These are phyloP conservation scores for Hyles euphorbiae DNA, from an alignment of 1,140 invertebrate species.

Conservation along the genomic window DNA sequence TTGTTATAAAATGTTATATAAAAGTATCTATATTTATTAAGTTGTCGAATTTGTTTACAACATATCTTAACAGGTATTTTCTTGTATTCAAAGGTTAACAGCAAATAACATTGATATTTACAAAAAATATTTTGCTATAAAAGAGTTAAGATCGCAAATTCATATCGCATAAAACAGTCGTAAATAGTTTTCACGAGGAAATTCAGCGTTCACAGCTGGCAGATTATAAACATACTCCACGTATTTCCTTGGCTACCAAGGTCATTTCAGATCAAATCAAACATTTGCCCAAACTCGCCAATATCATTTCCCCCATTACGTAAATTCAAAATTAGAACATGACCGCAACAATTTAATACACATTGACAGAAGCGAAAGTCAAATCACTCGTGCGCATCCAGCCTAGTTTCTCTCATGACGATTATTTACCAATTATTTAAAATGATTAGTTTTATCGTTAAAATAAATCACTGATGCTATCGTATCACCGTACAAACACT, in stretches of 20 bases:
- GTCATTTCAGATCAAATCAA: slow-evolving; percentile 8
- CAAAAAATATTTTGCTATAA: no score
- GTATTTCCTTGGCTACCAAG: slow-evolving; percentile 14
- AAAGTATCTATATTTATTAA: no score
- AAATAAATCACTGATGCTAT: neutral
- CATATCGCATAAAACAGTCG: no score
- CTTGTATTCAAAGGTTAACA: no score
- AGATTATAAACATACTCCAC: slow-evolving; percentile 16
- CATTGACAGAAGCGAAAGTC: slow-evolving; percentile 40
- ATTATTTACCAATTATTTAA: slow-evolving; percentile 16
- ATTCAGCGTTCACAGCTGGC: slow-evolving; percentile 25
- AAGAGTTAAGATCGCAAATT: no score
- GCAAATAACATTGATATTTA: no score
- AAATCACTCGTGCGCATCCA: slow-evolving; percentile 55
- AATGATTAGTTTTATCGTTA: neutral
- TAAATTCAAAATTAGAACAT: slow-evolving; percentile 13
- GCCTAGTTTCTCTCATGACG: slow-evolving; percentile 21
- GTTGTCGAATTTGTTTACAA: no score
- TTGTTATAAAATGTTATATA: no score
- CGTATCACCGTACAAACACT: neutral
- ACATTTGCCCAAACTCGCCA: slow-evolving; percentile 10
- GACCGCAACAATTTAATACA: slow-evolving; percentile 13
- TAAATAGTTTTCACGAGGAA: neutral
- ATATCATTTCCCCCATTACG: neutral
- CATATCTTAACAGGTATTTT: no score